Evolutionary conservation across 2,797 vertebrate species (phyloP).

Genomic region (Luscinia megarhynchos): DNA sequence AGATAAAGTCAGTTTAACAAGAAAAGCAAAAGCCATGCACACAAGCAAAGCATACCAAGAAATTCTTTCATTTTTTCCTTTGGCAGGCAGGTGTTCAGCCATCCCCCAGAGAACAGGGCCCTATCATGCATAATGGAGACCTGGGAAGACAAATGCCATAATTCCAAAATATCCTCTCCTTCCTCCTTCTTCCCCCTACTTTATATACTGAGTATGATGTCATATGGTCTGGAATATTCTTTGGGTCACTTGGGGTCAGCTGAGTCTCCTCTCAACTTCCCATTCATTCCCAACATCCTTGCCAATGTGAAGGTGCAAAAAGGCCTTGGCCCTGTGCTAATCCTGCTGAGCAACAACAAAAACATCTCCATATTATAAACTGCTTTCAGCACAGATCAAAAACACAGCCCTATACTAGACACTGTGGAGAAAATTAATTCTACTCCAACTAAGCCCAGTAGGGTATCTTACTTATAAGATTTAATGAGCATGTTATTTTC

Average conservation of each 20-base stretch:
- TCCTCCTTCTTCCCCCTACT: not conserved
- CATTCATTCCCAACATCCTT: not conserved
- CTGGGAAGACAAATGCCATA: not conserved
- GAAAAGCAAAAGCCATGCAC: not conserved
- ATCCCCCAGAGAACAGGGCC: not conserved
- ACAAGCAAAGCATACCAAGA: not conserved
- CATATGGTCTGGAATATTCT: not conserved
- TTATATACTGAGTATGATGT: not conserved
- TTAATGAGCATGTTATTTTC: not conserved
- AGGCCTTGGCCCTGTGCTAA: not conserved
- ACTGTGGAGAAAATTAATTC: not conserved
- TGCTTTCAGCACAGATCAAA: not conserved
- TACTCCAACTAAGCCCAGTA: not conserved
- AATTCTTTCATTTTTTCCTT: not conserved
- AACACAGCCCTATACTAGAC: not conserved
- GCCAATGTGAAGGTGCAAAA: accelerated
- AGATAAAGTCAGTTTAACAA: not conserved
- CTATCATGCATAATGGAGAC: too few relatives aligned
- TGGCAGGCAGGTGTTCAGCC: too few relatives aligned
- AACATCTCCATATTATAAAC: not conserved
- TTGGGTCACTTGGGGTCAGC: not conserved
- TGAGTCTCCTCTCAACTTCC: not conserved
- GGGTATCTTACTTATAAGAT: not conserved
- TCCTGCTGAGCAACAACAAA: not conserved
- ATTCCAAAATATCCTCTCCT: not conserved